Percentiles rank a stretch among this genome's conserved stretches.
Conservation (phyloP, 2,113 vertebrate species). For the Lota lota region DNA sequence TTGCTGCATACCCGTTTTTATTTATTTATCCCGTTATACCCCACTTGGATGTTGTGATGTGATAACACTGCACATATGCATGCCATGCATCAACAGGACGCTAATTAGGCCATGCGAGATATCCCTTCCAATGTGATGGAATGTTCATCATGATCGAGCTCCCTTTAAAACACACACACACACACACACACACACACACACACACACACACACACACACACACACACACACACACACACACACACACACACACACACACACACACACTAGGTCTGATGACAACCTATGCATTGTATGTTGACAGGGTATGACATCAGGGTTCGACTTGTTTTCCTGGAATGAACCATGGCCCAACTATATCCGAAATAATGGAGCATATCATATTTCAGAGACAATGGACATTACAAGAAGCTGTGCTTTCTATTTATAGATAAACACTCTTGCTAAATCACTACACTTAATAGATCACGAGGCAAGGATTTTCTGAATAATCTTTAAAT, state of each 20-base stretch:
- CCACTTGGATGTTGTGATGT: conserved; percentile 15
- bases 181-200: neutral
- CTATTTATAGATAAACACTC: neutral
- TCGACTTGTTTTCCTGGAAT: neutral
- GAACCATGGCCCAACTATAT: neutral
- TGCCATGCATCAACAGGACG: conserved; percentile 24
- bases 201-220: conserved; percentile 2
- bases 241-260: neutral
- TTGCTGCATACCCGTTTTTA: conserved; percentile 43
- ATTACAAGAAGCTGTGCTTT: neutral
- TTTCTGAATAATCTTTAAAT: conserved; percentile 8
- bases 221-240: neutral
- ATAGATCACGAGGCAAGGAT: neutral
- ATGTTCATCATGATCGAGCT: conserved; percentile 33
- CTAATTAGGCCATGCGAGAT: conserved; percentile 16
- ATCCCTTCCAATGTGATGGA: conserved; percentile 38
- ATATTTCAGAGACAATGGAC: neutral
- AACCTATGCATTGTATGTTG: neutral
- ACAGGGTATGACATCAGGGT: neutral
- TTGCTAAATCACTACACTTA: neutral
- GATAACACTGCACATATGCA: conserved; percentile 36
- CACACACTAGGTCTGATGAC: neutral
- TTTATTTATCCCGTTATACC: too few species aligned
- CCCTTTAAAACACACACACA: neutral
- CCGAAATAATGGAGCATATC: neutral